Percentiles rank a stretch among this genome's conserved stretches.
Conservation (phyloP, 2,888 invertebrate species). For the Drosophila falleni region DNA sequence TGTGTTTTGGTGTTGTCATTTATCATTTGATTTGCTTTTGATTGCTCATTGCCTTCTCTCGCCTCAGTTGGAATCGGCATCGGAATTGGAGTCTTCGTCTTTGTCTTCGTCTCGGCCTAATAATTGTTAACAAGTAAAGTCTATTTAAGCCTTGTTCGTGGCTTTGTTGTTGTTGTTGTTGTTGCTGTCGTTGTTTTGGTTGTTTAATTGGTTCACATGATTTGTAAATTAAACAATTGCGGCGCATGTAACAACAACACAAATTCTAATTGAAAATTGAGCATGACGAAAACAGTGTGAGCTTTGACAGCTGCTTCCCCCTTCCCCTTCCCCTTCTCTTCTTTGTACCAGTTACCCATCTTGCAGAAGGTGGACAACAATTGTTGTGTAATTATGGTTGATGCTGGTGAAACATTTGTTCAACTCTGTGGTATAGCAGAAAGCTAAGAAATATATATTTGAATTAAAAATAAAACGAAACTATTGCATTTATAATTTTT, state of each 20-base stretch:
- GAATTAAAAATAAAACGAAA: background rate
- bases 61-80: background rate
- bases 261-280: constrained; percentile 79
- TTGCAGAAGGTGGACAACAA: background rate
- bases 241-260: constrained; percentile 57
- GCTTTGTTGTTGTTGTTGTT: constrained; percentile 50
- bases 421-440: background rate
- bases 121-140: constrained; percentile 84
- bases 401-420: background rate
- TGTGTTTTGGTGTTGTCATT: constrained; percentile 82
- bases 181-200: constrained; percentile 38
- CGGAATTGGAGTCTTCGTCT: constrained; percentile 4
- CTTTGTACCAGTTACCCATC: background rate
- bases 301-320: constrained; percentile 70
- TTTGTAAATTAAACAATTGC: constrained; percentile 84
- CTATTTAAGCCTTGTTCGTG: constrained; percentile 81
- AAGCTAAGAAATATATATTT: background rate
- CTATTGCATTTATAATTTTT: background rate
- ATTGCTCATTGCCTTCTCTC: constrained; percentile 57
- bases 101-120: constrained; percentile 53
- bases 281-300: constrained; percentile 72
- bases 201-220: constrained; percentile 82
- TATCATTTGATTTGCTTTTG: constrained; percentile 83
- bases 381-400: constrained; percentile 23
- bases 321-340: background rate